Base-by-base conservation (phyloP, 2,113 vertebrate genomes). In the Illadopsis cleaveri region DNA sequence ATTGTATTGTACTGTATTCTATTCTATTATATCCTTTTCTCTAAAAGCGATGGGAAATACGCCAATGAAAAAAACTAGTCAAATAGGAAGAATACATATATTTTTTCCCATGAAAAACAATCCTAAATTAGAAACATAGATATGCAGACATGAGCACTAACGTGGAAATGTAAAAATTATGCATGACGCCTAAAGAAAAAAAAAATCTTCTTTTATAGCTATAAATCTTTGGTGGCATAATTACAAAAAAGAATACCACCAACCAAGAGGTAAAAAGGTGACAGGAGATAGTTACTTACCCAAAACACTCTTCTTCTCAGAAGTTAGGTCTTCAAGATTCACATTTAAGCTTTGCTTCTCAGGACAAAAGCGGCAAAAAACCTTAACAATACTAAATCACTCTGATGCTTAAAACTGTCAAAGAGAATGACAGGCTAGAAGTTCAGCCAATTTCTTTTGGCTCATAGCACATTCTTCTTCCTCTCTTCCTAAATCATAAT, bases 291-390 rank as follows among this genome's bases (percentile, higher is more conserved):
- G 28, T 62, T 86, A 94, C 76, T 66, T 86, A 94, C 76, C 66
- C 40, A 15, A 80, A 92, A 73, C 22, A 77, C 31, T 78, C 61
- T 61, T 86, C 72, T 79, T 83, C n/a, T 54, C 45, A 92, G 47
- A 90, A 86, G 78, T 31, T 76, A 95, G 10, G 22, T 86, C 60
- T 86, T 93, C 68, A 89, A 94, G 47, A 86, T 56, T 90, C 80
- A 90, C 23, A 75, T n/a, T 83, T 92, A 85, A 70, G 42, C 38
- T 94, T 93, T 93, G 71, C 60, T 92, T 96, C 91, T 89, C 60
- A 93, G 71, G 51, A 70, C 35, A 94, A 93, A 92, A 89, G 47
- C 57, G 90, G 69, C 72, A 95, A 93, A 89, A 88, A 2, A 15
- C 62, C 79, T 92, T 86, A 93, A 92, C 33, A 95, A 82, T 76